Base-by-base conservation (phyloP, 2,888 invertebrate genomes). In the Macrophya alboannulata region DNA sequence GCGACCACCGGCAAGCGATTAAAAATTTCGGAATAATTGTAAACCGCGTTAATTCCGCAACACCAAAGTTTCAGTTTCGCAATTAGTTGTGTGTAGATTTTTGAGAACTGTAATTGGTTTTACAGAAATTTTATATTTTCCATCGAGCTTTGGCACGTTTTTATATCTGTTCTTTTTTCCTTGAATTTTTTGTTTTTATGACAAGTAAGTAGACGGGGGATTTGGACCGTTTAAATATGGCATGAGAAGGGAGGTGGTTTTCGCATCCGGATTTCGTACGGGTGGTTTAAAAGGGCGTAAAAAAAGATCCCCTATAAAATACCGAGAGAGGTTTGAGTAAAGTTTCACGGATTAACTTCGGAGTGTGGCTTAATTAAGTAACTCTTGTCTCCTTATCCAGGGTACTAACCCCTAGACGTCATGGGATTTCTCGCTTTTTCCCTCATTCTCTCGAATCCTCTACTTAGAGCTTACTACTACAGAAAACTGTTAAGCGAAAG, bases 331-430 rank as follows among this genome's bases (percentile, higher is more conserved):
- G 77, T 25, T 77, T 25, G 55, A 31, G 25, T 77, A 45, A 43
- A 48, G 74, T 48, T 77, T 40, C 37, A 72, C 40, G 85, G 72
- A 71, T 59, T 74, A 85, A 68, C 37, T 62, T 71, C 37, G 25
- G 74, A 84, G 86, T 82, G 48, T 37, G 79, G 79, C 45, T 85
- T 85, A 85, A 85, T 83, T 85, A 82, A 85, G 84, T 84, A 71
- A 84, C 74, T 85, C 84, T 71, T 72, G 72, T 84, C 72, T 85
- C 72, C 82, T 84, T 85, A 62, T 85, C 59, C 48, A 40, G 25
- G n/a, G 15, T 55, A n/a, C 48, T 21, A 51, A 21, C 76, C 76
- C 76, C 37, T 37, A 43, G 17, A 72, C n/a, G 45, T 51, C 25
- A n/a, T 15, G 21, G 76, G 25, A 9, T 76, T 9, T 76, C 76